Percentiles rank a stretch among this genome's conserved stretches.
phyloP scores from a whole-genome alignment of 2,113 vertebrate genomes.

The Panthera leo region DNA sequence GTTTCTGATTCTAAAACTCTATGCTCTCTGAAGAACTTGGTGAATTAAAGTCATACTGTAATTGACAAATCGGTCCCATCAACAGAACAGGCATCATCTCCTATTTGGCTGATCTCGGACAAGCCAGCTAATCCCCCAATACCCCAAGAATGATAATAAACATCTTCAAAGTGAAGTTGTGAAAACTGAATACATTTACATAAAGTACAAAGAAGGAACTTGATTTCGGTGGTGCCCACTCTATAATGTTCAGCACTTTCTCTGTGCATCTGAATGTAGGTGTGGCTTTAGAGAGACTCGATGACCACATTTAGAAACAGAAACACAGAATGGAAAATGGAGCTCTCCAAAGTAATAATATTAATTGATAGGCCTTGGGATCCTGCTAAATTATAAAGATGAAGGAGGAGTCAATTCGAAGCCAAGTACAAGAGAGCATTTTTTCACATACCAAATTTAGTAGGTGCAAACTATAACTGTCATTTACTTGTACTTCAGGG shows the following conservation, averaged over 20 bases:
- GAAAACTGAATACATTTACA: neutral
- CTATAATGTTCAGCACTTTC: neutral
- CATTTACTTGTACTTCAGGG: neutral
- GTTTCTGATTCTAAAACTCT: conserved; percentile 10
- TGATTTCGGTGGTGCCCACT: neutral
- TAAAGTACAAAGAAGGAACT: neutral
- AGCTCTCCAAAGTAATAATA: neutral
- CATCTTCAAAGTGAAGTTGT: neutral
- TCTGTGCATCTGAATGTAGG: neutral
- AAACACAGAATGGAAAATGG: neutral
- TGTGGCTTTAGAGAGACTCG: neutral
- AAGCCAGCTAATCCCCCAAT: neutral
- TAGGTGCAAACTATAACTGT: neutral
- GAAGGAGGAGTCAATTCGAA: neutral
- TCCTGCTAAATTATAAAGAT: neutral
- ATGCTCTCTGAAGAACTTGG: neutral
- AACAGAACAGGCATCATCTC: neutral
- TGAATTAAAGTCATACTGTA: neutral
- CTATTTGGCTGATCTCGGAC: neutral
- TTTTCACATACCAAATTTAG: neutral
- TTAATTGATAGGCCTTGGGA: neutral
- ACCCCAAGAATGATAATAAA: neutral
- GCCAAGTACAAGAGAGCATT: neutral
- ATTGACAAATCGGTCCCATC: neutral
- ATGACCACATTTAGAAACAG: neutral